Percentiles rank a stretch among this genome's conserved stretches.
These are phyloP conservation scores for Sminthurides bifidus DNA, from an alignment of 1,140 invertebrate genomes.

Conservation along the genomic window DNA sequence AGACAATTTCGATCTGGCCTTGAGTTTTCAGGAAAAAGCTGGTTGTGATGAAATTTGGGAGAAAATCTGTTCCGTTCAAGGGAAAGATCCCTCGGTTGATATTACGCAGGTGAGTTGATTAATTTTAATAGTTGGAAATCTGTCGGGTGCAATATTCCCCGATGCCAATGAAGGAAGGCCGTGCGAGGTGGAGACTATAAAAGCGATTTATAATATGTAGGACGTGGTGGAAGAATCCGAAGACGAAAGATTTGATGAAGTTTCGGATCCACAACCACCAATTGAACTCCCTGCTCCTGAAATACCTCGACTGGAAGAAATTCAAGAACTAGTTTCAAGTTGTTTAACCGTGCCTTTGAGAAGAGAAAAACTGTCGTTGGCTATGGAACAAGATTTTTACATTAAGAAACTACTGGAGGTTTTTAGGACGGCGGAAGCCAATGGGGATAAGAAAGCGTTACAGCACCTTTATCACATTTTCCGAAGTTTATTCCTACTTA, in stretches of 20 bases:
- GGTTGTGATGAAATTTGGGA: slow-evolving; percentile 99
- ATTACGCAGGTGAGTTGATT: slow-evolving; percentile 76
- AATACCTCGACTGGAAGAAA: slow-evolving; percentile 80
- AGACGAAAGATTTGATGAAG: slow-evolving; percentile 93
- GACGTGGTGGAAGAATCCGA: slow-evolving; percentile 95
- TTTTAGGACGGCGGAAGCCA: slow-evolving; percentile 94
- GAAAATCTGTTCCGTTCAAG: slow-evolving; percentile 98
- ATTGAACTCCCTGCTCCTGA: slow-evolving; percentile 89
- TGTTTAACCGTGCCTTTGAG: slow-evolving; percentile 62
- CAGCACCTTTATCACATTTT: slow-evolving; percentile 97
- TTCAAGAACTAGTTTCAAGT: slow-evolving; percentile 54
- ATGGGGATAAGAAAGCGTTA: slow-evolving; percentile 86
- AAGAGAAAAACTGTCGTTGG: slow-evolving; percentile 87
- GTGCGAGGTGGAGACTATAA: no score
- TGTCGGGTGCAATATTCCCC: no score
- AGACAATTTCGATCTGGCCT: slow-evolving; percentile 95
- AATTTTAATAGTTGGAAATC: no score
- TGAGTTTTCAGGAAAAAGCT: slow-evolving; percentile 99
- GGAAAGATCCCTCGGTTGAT: slow-evolving; percentile 94
- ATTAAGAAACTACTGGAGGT: slow-evolving; percentile 89
- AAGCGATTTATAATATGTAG: no score
- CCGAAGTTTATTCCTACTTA: slow-evolving; percentile 96
- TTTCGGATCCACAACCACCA: slow-evolving; percentile 80
- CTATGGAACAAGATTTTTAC: slow-evolving; percentile 90
- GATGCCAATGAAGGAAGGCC: no score